A percentile compares a stretch with the other conserved stretches of the same genome.
Conservation (phyloP, 2,888 invertebrate genomes). For the Adela reaumurella region DNA sequence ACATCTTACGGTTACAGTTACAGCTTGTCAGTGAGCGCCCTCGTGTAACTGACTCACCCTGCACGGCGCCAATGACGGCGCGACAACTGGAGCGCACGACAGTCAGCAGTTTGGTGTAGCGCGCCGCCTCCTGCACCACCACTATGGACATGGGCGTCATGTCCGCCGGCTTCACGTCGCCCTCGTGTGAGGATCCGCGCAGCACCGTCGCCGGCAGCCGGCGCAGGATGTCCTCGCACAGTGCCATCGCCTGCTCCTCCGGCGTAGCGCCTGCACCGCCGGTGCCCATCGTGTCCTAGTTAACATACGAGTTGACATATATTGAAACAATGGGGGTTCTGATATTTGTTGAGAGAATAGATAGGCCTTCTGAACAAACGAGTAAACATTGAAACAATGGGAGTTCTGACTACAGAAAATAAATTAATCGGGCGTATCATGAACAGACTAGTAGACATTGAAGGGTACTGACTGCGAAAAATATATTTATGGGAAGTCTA, state of each 20-base stretch:
- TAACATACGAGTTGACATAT: constrained; percentile 4
- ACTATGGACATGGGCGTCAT: constrained; percentile 93
- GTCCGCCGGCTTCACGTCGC: constrained; percentile 71
- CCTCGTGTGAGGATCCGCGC: constrained; percentile 62
- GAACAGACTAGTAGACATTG: background rate
- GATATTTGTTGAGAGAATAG: too few species aligned
- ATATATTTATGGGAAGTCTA: too few species aligned
- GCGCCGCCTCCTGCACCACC: constrained; percentile 79
- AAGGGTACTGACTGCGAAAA: too few species aligned
- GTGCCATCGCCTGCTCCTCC: constrained; percentile 75
- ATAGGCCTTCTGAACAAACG: constrained; percentile 7
- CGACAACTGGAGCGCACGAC: constrained; percentile 72
- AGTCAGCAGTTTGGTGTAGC: constrained; percentile 71
- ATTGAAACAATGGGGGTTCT: constrained; percentile 10
- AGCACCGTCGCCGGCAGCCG: constrained; percentile 70
- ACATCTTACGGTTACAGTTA: too few species aligned
- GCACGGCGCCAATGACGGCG: constrained; percentile 82
- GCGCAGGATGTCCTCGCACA: constrained; percentile 73
- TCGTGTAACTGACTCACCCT: too few species aligned
- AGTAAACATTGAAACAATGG: constrained; percentile 4
- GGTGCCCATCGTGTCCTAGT: constrained; percentile 61
- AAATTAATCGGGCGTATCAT: too few species aligned
- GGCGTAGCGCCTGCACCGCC: constrained; percentile 64
- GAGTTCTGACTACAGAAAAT: background rate
- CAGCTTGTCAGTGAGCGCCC: too few species aligned